These are phyloP conservation scores for Baccha elongata DNA, from an alignment of 2,888 invertebrate species.

Conservation along the genomic window DNA sequence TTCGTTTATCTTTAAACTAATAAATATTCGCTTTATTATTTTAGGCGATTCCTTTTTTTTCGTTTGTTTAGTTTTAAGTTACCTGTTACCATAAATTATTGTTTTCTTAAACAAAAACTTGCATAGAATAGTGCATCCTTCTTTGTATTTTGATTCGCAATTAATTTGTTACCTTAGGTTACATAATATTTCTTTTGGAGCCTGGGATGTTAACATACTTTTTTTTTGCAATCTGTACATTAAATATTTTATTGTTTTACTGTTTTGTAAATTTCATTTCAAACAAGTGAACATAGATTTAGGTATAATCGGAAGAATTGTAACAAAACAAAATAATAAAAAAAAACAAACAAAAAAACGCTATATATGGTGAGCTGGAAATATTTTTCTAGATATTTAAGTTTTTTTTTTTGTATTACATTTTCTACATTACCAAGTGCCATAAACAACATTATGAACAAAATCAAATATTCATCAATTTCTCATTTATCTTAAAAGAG, in stretches of 20 bases:
- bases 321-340: neutral
- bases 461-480: neutral
- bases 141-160: neutral
- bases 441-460: constrained; percentile 49
- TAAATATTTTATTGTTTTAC: constrained; percentile 28
- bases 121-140: too few species aligned
- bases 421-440: constrained; percentile 48
- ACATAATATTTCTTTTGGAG: too few species aligned
- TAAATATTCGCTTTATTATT: neutral
- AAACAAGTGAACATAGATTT: constrained; percentile 4
- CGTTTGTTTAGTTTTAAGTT: too few species aligned
- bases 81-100: too few species aligned
- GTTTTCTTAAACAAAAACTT: too few species aligned
- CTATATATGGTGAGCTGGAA: constrained; percentile 16
- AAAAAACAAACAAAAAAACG: neutral
- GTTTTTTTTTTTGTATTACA: constrained; percentile 24
- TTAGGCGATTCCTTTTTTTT: neutral
- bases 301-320: too few species aligned
- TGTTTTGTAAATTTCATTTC: constrained; percentile 20
- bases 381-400: neutral
- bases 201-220: constrained; percentile 7
- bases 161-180: neutral
- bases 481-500: constrained; percentile 16
- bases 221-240: constrained; percentile 37
- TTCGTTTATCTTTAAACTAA: neutral